Evolutionary conservation across 1,140 invertebrate species (phyloP).

Genomic region (Trinorchestia longiramus): DNA sequence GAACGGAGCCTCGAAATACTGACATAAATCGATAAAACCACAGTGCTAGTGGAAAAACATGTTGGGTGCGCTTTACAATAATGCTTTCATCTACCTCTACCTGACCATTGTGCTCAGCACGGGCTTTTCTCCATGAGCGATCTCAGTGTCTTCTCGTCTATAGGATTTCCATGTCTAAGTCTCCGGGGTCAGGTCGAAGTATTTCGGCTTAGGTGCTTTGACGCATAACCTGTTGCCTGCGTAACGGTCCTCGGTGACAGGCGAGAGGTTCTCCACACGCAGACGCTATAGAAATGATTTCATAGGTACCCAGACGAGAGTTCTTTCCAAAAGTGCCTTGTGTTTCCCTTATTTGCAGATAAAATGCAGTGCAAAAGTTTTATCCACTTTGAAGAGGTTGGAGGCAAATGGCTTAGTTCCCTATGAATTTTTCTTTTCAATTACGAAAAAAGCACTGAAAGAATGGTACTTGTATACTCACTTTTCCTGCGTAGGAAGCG

Average conservation of each 20-base stretch:
- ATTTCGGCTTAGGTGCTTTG: constrained; percentile 2
- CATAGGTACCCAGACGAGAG: not conserved
- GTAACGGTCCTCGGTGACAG: constrained; percentile 2
- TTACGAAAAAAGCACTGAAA: too few species aligned
- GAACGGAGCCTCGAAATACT: not conserved
- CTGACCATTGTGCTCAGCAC: constrained; percentile 23
- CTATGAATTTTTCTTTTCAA: too few species aligned
- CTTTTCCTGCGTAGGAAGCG: too few species aligned
- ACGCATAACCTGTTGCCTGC: not conserved
- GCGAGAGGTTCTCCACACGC: not conserved
- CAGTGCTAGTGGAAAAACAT: constrained; percentile 44
- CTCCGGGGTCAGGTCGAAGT: constrained; percentile 19
- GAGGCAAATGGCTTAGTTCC: too few species aligned
- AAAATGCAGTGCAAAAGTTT: too few species aligned
- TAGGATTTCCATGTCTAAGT: constrained; percentile 49
- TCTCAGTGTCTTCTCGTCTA: constrained; percentile 43
- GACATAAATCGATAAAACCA: constrained; percentile 33
- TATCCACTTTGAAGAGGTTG: too few species aligned
- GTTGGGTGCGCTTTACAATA: constrained; percentile 41
- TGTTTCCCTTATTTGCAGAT: too few species aligned
- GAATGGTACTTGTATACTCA: too few species aligned
- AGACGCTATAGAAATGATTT: not conserved
- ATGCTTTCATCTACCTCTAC: constrained; percentile 43
- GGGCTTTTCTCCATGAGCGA: constrained; percentile 52
- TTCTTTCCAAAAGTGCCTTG: too few species aligned